Percentiles rank a stretch among this genome's conserved stretches.
phyloP scores from a whole-genome alignment of 2,797 vertebrate species.

The Triplophysa yarkandensis region DNA sequence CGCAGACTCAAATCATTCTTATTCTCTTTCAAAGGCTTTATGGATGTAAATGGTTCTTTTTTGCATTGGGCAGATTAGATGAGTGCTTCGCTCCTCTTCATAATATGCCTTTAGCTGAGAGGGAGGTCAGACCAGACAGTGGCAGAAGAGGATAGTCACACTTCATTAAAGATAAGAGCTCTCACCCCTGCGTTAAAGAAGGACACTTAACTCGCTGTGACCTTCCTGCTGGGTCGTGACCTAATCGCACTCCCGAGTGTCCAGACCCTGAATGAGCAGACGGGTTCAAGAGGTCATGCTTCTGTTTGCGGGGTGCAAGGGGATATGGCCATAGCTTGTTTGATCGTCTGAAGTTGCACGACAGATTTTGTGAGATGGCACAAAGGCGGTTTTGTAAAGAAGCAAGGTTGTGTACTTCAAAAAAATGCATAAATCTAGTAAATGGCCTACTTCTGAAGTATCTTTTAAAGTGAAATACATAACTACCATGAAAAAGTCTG shows the following conservation, averaged over 20 bases:
- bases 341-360: constrained; percentile 18
- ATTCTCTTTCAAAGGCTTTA: constrained; percentile 42
- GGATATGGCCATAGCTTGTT: constrained; percentile 11
- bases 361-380: neutral
- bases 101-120: constrained; percentile 45
- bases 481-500: neutral
- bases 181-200: constrained; percentile 40
- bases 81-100: constrained; percentile 34
- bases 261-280: constrained; percentile 62
- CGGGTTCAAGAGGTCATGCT: constrained; percentile 54
- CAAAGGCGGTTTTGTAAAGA: constrained; percentile 29
- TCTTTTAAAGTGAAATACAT: neutral
- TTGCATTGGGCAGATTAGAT: constrained; percentile 33
- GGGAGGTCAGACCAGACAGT: constrained; percentile 42
- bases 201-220: constrained; percentile 57
- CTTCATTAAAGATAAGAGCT: constrained; percentile 55
- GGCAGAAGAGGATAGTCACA: constrained; percentile 35
- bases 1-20: constrained; percentile 40
- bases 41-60: constrained; percentile 39
- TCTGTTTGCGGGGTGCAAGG: constrained; percentile 22
- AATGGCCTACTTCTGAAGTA: neutral
- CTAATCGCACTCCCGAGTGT: constrained; percentile 59
- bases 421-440: constrained; percentile 23
- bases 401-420: constrained; percentile 20
- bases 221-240: constrained; percentile 62